These are phyloP conservation scores for Cosmopolites sordidus DNA, from an alignment of 2,888 invertebrate genomes.

Conservation along the genomic window DNA sequence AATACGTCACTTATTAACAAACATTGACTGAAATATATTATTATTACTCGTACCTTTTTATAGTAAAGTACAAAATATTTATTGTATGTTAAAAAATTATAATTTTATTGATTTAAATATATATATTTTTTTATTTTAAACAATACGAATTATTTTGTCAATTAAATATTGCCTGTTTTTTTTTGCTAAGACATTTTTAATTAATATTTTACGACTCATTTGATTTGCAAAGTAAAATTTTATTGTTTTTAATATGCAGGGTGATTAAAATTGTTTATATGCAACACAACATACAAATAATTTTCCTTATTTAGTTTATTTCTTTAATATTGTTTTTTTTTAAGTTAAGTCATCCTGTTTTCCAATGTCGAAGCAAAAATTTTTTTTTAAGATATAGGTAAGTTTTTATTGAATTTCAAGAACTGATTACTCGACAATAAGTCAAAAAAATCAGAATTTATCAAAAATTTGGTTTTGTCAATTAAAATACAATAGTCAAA, in stretches of 20 bases:
- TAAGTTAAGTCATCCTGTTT: too few relatives aligned
- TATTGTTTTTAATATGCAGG: not conserved
- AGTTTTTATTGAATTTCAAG: constrained; percentile 1
- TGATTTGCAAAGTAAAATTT: not conserved
- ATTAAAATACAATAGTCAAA: too few relatives aligned
- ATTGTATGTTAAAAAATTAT: constrained; percentile 15
- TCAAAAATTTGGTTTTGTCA: too few relatives aligned
- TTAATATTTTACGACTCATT: not conserved
- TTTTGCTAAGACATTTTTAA: constrained; percentile 4
- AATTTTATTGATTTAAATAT: constrained; percentile 10
- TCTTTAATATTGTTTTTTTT: too few relatives aligned
- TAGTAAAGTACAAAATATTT: constrained; percentile 25
- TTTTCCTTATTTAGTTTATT: too few relatives aligned
- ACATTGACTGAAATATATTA: constrained; percentile 1
- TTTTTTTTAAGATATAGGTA: not conserved
- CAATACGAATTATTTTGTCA: constrained; percentile 14
- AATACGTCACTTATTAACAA: not conserved
- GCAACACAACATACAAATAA: too few relatives aligned
- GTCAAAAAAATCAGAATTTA: not conserved
- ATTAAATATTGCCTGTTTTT: constrained; percentile 34
- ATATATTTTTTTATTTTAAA: constrained; percentile 7
- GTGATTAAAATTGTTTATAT: not conserved
- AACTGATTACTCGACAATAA: constrained; percentile 8
- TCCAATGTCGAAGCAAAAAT: too few relatives aligned
- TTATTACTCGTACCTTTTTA: constrained; percentile 16